Base-by-base conservation (phyloP, 2,113 vertebrate genomes). In the Cavia porcellus region DNA sequence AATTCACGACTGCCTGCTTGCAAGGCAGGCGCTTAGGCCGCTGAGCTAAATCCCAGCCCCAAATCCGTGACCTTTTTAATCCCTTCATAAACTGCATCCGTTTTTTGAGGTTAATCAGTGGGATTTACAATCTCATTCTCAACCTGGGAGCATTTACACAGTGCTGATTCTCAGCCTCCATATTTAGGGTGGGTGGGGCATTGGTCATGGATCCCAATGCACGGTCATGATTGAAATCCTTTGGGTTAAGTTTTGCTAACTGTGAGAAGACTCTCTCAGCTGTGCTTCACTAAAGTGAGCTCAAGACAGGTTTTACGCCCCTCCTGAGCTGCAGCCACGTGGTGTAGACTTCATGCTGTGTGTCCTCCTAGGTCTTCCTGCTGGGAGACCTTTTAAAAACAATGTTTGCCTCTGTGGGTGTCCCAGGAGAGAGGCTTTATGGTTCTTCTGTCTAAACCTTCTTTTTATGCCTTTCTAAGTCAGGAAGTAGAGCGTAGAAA, bases 331-430 rank as follows among this genome's bases (percentile, higher is more conserved):
- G 35, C 0, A 22, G 35, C 9, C 7, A 14, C 4, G 24, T 57
- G 24, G 17, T 0, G 1, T 1, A 38, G 52, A 42, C 38, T 35
- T 50, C 19, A 1, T 10, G 3, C 4, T 55, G 7, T 11, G 50
- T 62, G 13, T 74, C 12, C 62, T 82, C 52, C 13, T 1, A 77
- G 72, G 86, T 17, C 32, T 32, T 80, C n/a, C 59, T 45, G 47
- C 19, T 50, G 74, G 90, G 62, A n/a, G 17, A 38, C 7, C 3
- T 32, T 85, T 55, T 85, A 89, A 47, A 52, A 70, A 70, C 20
- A 22, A 28, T 3, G 4, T 7, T 32, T 66, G 0, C 55, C 30
- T 57, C 5, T n/a, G 30, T 47, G 7, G 20, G 35, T 87, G 62
- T 59, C 47, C 66, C 38, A 50, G 47, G 52, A 61, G 30, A 24